Evolutionary conservation across 2,888 invertebrate species (phyloP).

Genomic region (Mystacides longicornis): DNA sequence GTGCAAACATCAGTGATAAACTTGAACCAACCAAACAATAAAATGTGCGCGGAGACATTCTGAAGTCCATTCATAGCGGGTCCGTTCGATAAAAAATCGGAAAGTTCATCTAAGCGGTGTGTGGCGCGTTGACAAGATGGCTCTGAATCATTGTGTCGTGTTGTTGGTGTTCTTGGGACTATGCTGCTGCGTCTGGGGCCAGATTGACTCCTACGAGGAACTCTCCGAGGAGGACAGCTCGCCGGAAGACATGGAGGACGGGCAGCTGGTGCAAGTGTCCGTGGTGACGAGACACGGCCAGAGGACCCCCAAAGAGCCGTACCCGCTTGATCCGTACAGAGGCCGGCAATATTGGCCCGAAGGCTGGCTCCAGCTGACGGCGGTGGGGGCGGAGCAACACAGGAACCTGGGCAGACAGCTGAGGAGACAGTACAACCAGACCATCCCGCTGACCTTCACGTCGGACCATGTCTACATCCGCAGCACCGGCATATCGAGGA

Average conservation of each 20-base stretch:
- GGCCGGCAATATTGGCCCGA: slow-evolving; percentile 16
- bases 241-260: background rate
- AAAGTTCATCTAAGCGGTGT: too few relatives aligned
- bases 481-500: slow-evolving; percentile 19
- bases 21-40: too few relatives aligned
- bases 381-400: slow-evolving; percentile 16
- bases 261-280: slow-evolving; percentile 20
- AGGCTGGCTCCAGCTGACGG: slow-evolving; percentile 22
- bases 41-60: too few relatives aligned
- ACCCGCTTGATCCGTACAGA: slow-evolving; percentile 19
- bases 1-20: too few relatives aligned
- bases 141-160: background rate
- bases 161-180: background rate
- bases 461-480: slow-evolving; percentile 3
- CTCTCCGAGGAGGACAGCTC: background rate
- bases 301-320: slow-evolving; percentile 19
- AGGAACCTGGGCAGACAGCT: slow-evolving; percentile 12
- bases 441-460: slow-evolving; percentile 11
- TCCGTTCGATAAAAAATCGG: too few relatives aligned
- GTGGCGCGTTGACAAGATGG: background rate
- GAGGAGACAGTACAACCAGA: slow-evolving; percentile 9
- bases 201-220: background rate
- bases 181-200: background rate
- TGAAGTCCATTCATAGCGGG: too few relatives aligned
- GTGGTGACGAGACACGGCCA: slow-evolving; percentile 21